Evolutionary conservation across 2,797 vertebrate genomes (phyloP), one percentile per base, ranked within the genome.

Genomic region (Synaphobranchus kaupii): DNA sequence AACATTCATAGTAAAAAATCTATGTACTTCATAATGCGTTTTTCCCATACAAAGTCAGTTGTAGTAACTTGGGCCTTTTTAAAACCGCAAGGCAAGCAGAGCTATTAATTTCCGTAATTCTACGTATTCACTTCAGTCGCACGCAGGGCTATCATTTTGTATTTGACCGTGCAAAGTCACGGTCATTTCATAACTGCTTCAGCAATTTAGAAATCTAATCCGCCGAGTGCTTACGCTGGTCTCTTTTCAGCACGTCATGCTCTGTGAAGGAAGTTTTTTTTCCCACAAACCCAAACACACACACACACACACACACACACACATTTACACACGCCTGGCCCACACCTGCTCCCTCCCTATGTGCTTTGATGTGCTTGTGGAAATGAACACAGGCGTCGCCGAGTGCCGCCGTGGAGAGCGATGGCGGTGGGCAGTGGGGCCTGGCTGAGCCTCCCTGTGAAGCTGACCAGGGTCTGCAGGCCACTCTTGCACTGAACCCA

Each of bases 351-450:
- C 94, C 93, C 93, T 90, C 94, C 93, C 90, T 88, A 12, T 93
- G 90, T 81, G 93, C 94, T 95, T 94, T 93, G 94, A 95, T 94
- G 93, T 95, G 93, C 92, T 92, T 94, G 93, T 94, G 93, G 94
- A 97, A 96, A 97, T 86, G 91, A 95, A 92, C 96, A 96, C 88
- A 96, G 22, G 48, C 96, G 95, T 96, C 92, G 90, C 92, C 56
- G 90, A 91, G 52, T 90, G 89, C 94, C 56, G 93, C 94, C 56
- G 93, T 89, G 90, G 88, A 92, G 90, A 92, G 94, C 93, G 89
- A 78, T 89, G 89, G 92, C 7, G 87, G 91, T 82, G 88, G 90
- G 90, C 86, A 91, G 89, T 80, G 71, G 85, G 87, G 83, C 63
- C 0, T 88, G 76, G 89, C 47, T 90, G 58, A 83, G 47, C 9